phyloP scores from a whole-genome alignment of 1,140 invertebrate species.

The Psix sp. region DNA sequence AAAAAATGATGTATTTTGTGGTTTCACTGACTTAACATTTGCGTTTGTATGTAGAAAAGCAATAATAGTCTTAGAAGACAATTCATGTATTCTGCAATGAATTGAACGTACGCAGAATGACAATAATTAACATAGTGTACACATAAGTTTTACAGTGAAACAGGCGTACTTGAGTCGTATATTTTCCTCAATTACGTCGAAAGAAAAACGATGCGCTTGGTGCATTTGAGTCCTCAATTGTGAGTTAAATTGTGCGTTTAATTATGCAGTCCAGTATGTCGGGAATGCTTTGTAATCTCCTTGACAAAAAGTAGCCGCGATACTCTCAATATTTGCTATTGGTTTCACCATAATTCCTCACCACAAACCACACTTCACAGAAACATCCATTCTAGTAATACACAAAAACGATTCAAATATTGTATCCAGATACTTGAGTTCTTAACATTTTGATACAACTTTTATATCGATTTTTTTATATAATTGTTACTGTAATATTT shows the following conservation, averaged over 20 bases:
- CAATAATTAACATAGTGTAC: conserved; percentile 59
- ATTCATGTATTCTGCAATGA: conserved; percentile 46
- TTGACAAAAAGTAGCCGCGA: conserved; percentile 21
- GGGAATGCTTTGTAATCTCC: conserved; percentile 41
- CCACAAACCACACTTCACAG: too few relatives aligned
- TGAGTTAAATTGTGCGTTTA: conserved; percentile 61
- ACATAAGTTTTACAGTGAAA: conserved; percentile 55
- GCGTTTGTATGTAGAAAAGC: too few relatives aligned
- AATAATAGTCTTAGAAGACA: background rate
- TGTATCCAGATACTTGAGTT: too few relatives aligned
- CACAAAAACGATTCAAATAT: too few relatives aligned
- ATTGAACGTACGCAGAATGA: conserved; percentile 43
- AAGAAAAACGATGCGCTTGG: conserved; percentile 57
- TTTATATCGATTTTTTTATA: too few relatives aligned
- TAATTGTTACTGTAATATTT: too few relatives aligned
- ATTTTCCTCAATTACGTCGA: conserved; percentile 57
- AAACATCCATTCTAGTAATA: too few relatives aligned
- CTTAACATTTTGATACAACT: too few relatives aligned
- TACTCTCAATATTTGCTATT: too few relatives aligned
- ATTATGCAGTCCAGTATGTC: conserved; percentile 54
- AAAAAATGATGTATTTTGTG: too few relatives aligned
- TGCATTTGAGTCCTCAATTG: conserved; percentile 57
- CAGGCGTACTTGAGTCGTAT: conserved; percentile 31
- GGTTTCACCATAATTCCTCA: too few relatives aligned
- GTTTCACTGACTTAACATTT: too few relatives aligned